A percentile compares a stretch with the other conserved stretches of the same genome.
These are phyloP conservation scores for Folsomia manolachei DNA, from an alignment of 2,888 invertebrate genomes.

Conservation along the genomic window DNA sequence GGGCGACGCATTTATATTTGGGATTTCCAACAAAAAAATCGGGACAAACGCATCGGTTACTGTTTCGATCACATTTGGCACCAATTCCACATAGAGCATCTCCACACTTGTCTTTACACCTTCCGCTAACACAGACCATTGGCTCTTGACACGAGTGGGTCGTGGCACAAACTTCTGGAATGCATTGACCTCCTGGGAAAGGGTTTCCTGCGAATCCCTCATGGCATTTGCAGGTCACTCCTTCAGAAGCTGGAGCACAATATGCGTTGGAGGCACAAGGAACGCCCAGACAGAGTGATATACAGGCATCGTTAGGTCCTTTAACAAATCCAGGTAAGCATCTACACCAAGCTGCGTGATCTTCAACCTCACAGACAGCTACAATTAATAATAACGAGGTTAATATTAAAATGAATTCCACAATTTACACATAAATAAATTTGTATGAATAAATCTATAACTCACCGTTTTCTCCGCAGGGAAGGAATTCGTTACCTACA, in stretches of 20 bases:
- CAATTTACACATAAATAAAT: neutral
- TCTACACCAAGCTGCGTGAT: slow-evolving; percentile 84
- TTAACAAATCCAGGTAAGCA: slow-evolving; percentile 79
- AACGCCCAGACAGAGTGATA: slow-evolving; percentile 64
- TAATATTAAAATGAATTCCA: neutral
- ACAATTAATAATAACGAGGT: no score
- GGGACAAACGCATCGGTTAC: slow-evolving; percentile 81
- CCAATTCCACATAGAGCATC: slow-evolving; percentile 83
- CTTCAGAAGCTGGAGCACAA: slow-evolving; percentile 71
- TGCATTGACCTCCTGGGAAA: slow-evolving; percentile 83
- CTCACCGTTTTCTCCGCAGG: slow-evolving; percentile 79
- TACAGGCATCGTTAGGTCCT: slow-evolving; percentile 74
- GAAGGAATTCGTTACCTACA: slow-evolving; percentile 56
- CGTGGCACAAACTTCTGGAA: slow-evolving; percentile 75
- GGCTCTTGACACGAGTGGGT: slow-evolving; percentile 73
- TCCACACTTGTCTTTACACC: slow-evolving; percentile 85
- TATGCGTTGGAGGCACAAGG: slow-evolving; percentile 53
- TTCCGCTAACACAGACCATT: slow-evolving; percentile 77
- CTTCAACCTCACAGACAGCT: slow-evolving; percentile 83
- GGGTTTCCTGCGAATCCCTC: slow-evolving; percentile 86
- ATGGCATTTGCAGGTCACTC: slow-evolving; percentile 77
- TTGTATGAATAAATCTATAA: neutral
- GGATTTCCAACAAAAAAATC: slow-evolving; percentile 86
- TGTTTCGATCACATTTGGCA: slow-evolving; percentile 75
- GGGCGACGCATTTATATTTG: slow-evolving; percentile 84